Evolutionary conservation across 2,113 vertebrate genomes (phyloP), one percentile per base, ranked within the genome.

Genomic region (Dunckerocampus dactyliophorus): DNA sequence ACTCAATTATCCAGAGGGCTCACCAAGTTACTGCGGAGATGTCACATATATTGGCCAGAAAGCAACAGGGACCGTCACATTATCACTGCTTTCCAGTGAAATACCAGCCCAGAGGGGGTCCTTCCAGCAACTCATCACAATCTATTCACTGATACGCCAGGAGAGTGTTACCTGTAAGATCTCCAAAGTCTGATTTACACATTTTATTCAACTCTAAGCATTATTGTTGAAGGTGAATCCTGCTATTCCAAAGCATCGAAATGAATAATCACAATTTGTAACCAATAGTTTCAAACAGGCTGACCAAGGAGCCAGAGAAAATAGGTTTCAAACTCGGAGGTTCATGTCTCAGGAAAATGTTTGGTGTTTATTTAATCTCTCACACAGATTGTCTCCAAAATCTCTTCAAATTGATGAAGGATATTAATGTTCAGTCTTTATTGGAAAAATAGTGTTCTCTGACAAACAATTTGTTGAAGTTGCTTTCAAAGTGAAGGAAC

Each of bases 1-100:
- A 86, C 73, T 71, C 59, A 77, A 82, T 76, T 82, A 80, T 66
- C 59, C 67, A 53, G 45, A 53, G 65, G 65, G 47, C 46, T 65
- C 15, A 20, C 54, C 48, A 59, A 69, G 75, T 59, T 57, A 67
- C 31, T 17, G 53, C 57, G 62, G 39, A 54, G 48, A 67, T 55
- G 68, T 64, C 50, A 28, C 61, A 60, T 51, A 55, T 13, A 59
- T 4, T 49, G 60, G 19, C 21, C 54, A 49, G 48, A 56, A 13
- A 70, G 55, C 21, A 59, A 51, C 58, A 69, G 71, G 49, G 74
- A 59, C 34, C 24, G 1, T 61, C 52, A 21, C 57, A 62, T 47
- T 60, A 72, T 49, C 48, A 37, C 67, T 22, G 47, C 21, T 49
- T 54, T 46, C 56, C 13, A 59, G 47, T 20, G 17, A 47, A 53